Conservation (phyloP, 2,888 invertebrate genomes). For the Odontocerum albicorne region DNA sequence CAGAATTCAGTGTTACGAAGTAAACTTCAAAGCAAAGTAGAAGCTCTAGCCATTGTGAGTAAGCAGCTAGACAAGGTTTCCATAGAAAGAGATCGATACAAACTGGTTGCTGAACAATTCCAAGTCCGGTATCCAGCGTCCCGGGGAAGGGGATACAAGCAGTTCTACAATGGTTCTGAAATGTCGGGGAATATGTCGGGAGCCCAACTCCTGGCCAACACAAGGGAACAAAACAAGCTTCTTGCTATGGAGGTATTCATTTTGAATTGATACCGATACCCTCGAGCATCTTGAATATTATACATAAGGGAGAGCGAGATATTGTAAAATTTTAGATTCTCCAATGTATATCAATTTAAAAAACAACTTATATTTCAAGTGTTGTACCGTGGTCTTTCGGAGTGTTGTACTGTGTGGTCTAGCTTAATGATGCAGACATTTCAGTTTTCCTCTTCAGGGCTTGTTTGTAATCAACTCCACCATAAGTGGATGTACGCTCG, state of each 20-base stretch:
- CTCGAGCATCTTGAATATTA: too few relatives aligned
- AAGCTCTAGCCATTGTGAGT: constrained; percentile 77
- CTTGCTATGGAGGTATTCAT: constrained; percentile 55
- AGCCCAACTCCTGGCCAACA: constrained; percentile 60
- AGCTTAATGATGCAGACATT: too few relatives aligned
- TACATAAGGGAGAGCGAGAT: too few relatives aligned
- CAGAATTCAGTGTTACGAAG: constrained; percentile 67
- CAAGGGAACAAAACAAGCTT: constrained; percentile 61
- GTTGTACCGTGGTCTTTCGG: too few relatives aligned
- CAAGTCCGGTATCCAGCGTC: constrained; percentile 50
- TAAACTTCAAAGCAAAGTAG: constrained; percentile 79
- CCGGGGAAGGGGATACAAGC: constrained; percentile 33
- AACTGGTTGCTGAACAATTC: constrained; percentile 77
- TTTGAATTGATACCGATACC: too few relatives aligned
- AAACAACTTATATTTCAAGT: too few relatives aligned
- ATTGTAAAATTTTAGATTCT: too few relatives aligned
- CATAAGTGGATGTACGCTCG: too few relatives aligned
- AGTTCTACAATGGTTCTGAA: constrained; percentile 41
- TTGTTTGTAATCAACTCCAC: too few relatives aligned
- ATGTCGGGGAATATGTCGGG: constrained; percentile 50
- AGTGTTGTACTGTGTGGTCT: too few relatives aligned
- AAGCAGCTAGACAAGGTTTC: constrained; percentile 77
- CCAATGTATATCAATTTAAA: too few relatives aligned
- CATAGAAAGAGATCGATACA: constrained; percentile 78
- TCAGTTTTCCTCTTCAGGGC: too few relatives aligned